Evolutionary conservation across 2,113 vertebrate species (phyloP).

Genomic region (Notechis scutatus): DNA sequence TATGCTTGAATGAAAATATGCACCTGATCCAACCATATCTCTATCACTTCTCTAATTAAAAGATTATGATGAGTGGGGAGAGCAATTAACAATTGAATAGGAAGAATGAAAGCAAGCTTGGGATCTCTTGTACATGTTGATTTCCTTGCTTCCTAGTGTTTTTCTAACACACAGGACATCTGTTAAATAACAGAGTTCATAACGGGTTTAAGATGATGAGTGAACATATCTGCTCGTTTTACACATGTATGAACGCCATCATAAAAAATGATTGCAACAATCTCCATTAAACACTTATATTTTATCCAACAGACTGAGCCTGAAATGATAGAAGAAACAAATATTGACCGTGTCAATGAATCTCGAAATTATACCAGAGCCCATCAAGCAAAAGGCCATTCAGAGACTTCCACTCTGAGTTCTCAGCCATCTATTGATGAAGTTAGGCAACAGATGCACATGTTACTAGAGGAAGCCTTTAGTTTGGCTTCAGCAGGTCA

Average conservation of each 20-base stretch:
- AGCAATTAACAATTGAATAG: neutral
- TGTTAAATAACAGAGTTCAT: neutral
- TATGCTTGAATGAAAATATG: neutral
- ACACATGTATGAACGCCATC: neutral
- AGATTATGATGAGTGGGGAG: neutral
- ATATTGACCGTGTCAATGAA: constrained; percentile 83
- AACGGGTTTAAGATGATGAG: neutral
- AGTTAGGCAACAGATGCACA: constrained; percentile 97
- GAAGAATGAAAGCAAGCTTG: neutral
- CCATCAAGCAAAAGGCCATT: constrained; percentile 90
- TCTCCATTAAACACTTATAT: constrained; percentile 36
- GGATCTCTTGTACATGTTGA: neutral
- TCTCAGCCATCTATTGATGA: constrained; percentile 98
- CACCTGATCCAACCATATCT: neutral
- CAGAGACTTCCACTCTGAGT: constrained; percentile 95
- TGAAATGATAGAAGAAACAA: constrained; percentile 94
- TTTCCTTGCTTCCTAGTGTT: neutral
- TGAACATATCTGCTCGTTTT: neutral
- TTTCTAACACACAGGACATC: neutral
- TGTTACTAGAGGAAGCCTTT: constrained; percentile 96
- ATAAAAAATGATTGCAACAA: neutral
- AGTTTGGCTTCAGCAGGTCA: constrained; percentile 93
- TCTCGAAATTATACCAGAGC: constrained; percentile 77
- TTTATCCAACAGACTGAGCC: constrained; percentile 85
- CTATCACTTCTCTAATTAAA: neutral